Percentiles rank a stretch among this genome's conserved stretches.
Evolutionary conservation across 2,113 vertebrate species (phyloP).

Genomic region (Spheniscus mendiculus): DNA sequence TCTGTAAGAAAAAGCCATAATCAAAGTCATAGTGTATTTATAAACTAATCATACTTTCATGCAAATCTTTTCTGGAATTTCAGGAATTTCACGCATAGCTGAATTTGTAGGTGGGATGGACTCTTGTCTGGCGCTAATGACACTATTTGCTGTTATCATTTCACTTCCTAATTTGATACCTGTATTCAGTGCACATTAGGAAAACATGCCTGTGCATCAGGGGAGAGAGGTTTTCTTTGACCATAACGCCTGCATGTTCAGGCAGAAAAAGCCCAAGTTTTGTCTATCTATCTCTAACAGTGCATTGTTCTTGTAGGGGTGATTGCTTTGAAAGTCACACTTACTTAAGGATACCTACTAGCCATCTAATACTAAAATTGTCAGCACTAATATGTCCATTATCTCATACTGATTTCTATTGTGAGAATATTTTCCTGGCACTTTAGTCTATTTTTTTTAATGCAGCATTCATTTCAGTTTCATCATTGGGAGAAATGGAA

Average conservation of each 20-base stretch:
- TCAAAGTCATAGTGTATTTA: background rate
- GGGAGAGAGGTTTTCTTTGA: background rate
- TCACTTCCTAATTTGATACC: background rate
- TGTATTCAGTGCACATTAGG: background rate
- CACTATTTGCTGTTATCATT: background rate
- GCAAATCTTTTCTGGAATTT: background rate
- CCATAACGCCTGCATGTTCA: background rate
- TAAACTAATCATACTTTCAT: background rate
- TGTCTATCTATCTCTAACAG: background rate
- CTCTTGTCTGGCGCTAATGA: background rate
- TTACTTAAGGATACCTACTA: background rate
- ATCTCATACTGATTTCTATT: background rate
- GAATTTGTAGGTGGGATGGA: background rate
- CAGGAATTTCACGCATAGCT: background rate
- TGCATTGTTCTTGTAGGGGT: background rate
- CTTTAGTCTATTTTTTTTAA: background rate
- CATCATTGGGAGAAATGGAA: background rate
- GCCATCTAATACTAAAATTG: background rate
- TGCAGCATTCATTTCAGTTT: background rate
- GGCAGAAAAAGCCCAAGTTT: background rate
- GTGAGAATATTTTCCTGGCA: background rate
- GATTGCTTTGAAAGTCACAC: background rate
- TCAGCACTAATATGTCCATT: background rate
- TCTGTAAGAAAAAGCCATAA: background rate
- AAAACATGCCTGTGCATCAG: background rate